Conservation (phyloP, 2,797 vertebrate species). For the Merluccius polli region DNA sequence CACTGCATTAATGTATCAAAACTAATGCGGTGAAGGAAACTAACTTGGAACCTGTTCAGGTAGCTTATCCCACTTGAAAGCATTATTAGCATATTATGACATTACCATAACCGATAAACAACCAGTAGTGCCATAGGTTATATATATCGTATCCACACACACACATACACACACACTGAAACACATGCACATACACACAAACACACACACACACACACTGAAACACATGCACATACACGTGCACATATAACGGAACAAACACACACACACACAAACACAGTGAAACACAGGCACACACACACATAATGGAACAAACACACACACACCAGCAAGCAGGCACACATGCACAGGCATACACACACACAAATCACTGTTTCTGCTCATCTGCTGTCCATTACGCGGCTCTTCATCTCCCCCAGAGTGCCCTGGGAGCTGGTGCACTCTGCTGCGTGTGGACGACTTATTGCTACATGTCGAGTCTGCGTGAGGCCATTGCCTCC, state of each 20-base stretch:
- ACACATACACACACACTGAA: background rate
- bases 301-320: background rate
- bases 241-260: too few relatives aligned
- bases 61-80: background rate
- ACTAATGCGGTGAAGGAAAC: too few relatives aligned
- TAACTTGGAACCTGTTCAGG: too few relatives aligned
- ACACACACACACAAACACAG: too few relatives aligned
- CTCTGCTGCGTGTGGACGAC: conserved; percentile 15
- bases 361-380: conserved; percentile 2
- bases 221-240: too few relatives aligned
- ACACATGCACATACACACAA: too few relatives aligned
- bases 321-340: background rate
- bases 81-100: conserved; percentile 2
- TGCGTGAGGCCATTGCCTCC: conserved; percentile 27
- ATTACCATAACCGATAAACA: background rate
- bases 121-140: background rate
- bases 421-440: conserved; percentile 26
- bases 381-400: conserved; percentile 43
- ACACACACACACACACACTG: too few relatives aligned
- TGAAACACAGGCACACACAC: too few relatives aligned
- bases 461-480: conserved; percentile 42
- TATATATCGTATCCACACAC: background rate
- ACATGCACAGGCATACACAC: background rate
- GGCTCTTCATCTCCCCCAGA: conserved; percentile 24
- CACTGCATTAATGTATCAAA: background rate